Base-by-base conservation (phyloP, 2,797 vertebrate species). In the Hippocampus kuda region DNA sequence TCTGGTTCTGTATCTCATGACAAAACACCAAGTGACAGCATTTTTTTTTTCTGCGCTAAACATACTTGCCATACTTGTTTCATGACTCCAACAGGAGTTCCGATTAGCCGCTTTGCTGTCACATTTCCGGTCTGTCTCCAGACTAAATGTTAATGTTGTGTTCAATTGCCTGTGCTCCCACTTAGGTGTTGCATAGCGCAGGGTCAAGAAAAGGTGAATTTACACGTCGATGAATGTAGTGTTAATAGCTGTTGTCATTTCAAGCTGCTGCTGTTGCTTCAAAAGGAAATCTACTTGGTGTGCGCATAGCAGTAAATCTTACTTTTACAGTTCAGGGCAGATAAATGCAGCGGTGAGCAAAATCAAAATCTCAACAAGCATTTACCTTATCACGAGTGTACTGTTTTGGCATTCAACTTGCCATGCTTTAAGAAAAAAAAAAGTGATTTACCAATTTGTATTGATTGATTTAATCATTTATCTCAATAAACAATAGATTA, bases 21-120 rank as follows among this genome's bases (percentile, higher is more conserved):
- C 64, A 63, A 63, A 63, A n/a, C 68, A 66, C 70, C 70, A 27
- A 75, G 64, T 64, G 66, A 53, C 66, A 57, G 68, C 49, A 72
- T 60, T 74, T 81, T 81, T 63, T 76, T 75, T 38, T 76, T 75
- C 74, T 66, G 70, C 30, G 27, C 72, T 67, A 68, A 30, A 27
- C 70, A 74, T 72, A 42, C 67, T 59, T 67, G 15, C 56, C 74
- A 62, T 42, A 57, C 48, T 27, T 68, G 24, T 53, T 75, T 49
- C 54, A 70, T 27, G 26, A 38, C 64, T 54, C 41, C 70, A 61
- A 63, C 53, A 62, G 49, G 61, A 68, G 67, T 67, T 71, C 38
- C 70, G 70, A 44, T 76, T 56, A 8, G 49, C 63, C 67, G 63
- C 34, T 22, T 62, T 11, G 65, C 70, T 13, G n/a, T 27, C 30